Percentiles rank a stretch among this genome's conserved stretches.
Evolutionary conservation across 2,888 invertebrate genomes (phyloP).

Genomic region (Neoitamus cyanurus): DNA sequence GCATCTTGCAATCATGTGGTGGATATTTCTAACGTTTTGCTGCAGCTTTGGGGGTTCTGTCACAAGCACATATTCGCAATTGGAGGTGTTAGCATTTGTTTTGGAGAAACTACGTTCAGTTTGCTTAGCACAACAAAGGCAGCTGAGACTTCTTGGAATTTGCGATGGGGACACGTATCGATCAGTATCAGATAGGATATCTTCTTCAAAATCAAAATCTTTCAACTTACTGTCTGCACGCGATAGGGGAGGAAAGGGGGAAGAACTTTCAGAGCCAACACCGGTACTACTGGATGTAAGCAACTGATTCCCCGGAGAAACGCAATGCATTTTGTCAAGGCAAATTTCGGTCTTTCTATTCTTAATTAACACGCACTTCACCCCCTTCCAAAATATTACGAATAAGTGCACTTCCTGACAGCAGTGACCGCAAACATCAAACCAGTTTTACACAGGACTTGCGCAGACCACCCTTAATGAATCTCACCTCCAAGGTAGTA

Average conservation of each 20-base stretch:
- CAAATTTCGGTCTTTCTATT: neutral
- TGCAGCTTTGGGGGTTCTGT: slow-evolving; percentile 62
- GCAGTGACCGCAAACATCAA: slow-evolving; percentile 7
- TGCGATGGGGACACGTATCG: slow-evolving; percentile 22
- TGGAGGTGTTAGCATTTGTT: slow-evolving; percentile 46
- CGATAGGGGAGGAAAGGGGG: neutral
- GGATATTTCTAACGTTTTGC: slow-evolving; percentile 58
- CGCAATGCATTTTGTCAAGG: slow-evolving; percentile 23
- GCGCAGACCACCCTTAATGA: neutral
- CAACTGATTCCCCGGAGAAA: slow-evolving; percentile 33
- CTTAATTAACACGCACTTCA: neutral
- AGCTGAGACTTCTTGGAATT: slow-evolving; percentile 69
- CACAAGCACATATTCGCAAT: slow-evolving; percentile 64
- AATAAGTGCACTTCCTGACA: slow-evolving; percentile 8
- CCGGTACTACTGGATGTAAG: slow-evolving; percentile 26
- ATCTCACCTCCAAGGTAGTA: neutral
- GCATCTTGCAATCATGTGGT: slow-evolving; percentile 51
- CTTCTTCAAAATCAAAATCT: slow-evolving; percentile 37
- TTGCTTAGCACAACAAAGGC: slow-evolving; percentile 70
- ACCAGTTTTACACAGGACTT: neutral
- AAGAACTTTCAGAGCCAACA: slow-evolving; percentile 15
- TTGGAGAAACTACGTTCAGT: neutral
- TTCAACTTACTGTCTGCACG: neutral
- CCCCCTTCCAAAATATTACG: neutral
- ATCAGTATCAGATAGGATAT: neutral